phyloP scores from a whole-genome alignment of 2,113 vertebrate species.

The Corythornis cristatus region DNA sequence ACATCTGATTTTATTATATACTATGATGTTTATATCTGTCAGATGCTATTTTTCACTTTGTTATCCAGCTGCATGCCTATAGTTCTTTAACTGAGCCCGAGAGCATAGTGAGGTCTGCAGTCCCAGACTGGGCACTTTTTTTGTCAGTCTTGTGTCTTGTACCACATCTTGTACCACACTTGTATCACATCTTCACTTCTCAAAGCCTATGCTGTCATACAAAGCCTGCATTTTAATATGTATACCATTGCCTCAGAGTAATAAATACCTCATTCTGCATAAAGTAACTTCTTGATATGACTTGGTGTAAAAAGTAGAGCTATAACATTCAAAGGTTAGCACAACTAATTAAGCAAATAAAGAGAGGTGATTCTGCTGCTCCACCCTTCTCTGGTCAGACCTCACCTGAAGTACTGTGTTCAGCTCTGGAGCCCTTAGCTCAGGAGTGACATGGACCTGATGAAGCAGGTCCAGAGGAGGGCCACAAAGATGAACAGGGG shows the following conservation, averaged over 20 bases:
- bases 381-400: too few relatives aligned
- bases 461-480: too few relatives aligned
- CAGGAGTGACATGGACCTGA: too few relatives aligned
- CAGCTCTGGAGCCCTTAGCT: too few relatives aligned
- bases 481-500: too few relatives aligned
- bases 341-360: not conserved
- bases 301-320: not conserved
- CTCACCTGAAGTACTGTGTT: too few relatives aligned
- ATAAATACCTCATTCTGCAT: not conserved
- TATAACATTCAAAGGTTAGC: not conserved
- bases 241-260: not conserved
- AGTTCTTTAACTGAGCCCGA: fast-evolving
- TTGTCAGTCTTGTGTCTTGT: not conserved
- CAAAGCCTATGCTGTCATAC: not conserved
- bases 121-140: not conserved
- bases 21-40: not conserved
- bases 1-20: not conserved
- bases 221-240: not conserved
- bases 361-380: too few relatives aligned
- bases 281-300: not conserved
- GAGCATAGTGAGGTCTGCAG: not conserved
- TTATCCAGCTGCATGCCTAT: not conserved
- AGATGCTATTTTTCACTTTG: not conserved
- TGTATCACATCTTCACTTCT: not conserved
- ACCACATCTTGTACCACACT: not conserved